Base-by-base conservation (phyloP, 2,113 vertebrate species). In the Physeter macrocephalus region DNA sequence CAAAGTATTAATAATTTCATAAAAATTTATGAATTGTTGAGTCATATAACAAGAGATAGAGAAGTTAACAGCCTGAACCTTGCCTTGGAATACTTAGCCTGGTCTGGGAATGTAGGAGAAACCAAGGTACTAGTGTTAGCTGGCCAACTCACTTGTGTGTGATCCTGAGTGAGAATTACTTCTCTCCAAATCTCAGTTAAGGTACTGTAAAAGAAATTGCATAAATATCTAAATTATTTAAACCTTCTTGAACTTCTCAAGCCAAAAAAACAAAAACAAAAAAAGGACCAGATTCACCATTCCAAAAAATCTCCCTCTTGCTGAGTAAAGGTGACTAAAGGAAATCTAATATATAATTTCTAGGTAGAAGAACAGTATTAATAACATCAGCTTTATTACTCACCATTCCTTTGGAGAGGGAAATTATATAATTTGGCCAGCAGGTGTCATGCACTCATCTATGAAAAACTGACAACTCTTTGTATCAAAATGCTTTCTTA, bases 371-470 rank as follows among this genome's bases (percentile, higher is more conserved):
- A 36, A n/a, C 10, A 2, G 36, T 27, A 5, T 66, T 74, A 59
- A 88, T 66, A 25, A 34, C 20, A 39, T 29, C 64, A n/a, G 39
- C 39, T 54, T 84, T 31, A n/a, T 62, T 66, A 15, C 13, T 39
- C 34, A 5, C 39, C 1, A 9, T 46, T 77, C 31, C 52, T 82
- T 69, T 43, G 31, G 49, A 85, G 29, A 67, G 64, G 5, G 34
- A 64, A 78, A 31, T 67, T 93, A 46, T 23, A 39, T 31, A 39
- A 20, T 84, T 78, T 94, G 86, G 31, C 96, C 98, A 96, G 93
- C 49, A 96, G 91, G 43, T 83, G 90, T 94, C 98, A 83, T 8
- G 15, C 17, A 36, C 25, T 93, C 67, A 74, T 89, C 57, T 96
- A 67, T 57, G 75, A 85, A 96, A 96, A 74, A n/a, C 41, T n/a